A percentile compares a stretch with the other conserved stretches of the same genome.
Evolutionary conservation across 2,113 vertebrate genomes (phyloP).

Genomic region (Brachypteracias leptosomus): DNA sequence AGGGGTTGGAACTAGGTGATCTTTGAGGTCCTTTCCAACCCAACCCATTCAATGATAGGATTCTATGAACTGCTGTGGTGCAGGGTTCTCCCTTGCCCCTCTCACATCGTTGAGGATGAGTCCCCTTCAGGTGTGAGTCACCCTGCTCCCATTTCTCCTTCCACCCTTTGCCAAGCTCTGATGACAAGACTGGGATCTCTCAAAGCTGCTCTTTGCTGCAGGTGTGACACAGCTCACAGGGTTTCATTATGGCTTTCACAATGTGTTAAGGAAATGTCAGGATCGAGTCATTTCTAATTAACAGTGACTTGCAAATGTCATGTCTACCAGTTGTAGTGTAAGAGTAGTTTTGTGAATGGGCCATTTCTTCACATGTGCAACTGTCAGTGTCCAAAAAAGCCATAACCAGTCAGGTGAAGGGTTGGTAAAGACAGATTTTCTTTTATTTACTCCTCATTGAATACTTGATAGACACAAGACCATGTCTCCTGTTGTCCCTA

Average conservation of each 20-base stretch:
- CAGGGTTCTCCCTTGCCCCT: neutral
- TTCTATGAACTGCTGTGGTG: neutral
- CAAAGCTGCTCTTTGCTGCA: neutral
- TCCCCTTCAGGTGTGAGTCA: neutral
- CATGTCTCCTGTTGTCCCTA: neutral
- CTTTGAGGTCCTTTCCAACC: too few species aligned
- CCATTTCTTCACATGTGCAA: neutral
- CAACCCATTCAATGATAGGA: too few species aligned
- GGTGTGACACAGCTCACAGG: constrained; percentile 6
- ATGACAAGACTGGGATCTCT: neutral
- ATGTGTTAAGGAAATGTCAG: neutral
- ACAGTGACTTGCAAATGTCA: neutral
- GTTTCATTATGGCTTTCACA: constrained; percentile 26
- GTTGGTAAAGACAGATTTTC: neutral
- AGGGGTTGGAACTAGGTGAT: too few species aligned
- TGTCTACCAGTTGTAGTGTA: neutral
- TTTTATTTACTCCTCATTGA: neutral
- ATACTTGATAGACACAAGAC: neutral
- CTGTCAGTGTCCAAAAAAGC: neutral
- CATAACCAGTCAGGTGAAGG: neutral
- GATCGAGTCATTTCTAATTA: constrained; percentile 33
- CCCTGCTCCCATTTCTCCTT: neutral
- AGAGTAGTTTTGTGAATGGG: neutral
- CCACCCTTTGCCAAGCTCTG: neutral
- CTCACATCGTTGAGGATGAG: neutral